These are phyloP conservation scores for Ptychodera flava DNA, from an alignment of 35 echinoderm and acorn worm species.

Conservation along the genomic window DNA sequence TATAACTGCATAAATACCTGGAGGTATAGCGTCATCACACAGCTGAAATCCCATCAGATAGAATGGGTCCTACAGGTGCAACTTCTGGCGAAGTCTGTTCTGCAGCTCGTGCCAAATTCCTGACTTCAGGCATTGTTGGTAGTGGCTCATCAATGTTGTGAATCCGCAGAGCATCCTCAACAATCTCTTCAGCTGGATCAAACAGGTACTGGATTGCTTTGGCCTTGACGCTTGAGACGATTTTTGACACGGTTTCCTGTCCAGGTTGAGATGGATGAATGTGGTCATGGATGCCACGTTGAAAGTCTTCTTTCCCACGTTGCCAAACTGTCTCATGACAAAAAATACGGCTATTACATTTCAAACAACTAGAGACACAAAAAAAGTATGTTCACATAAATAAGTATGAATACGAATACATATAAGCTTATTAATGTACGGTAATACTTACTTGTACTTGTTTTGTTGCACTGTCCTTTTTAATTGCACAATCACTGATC, in stretches of 20 bases:
- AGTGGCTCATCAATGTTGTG: background rate
- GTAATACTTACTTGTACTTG: too few species aligned
- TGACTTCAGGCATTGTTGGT: background rate
- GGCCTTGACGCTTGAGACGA: background rate
- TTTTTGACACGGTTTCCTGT: background rate
- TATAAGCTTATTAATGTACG: too few species aligned
- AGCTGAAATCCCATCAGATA: background rate
- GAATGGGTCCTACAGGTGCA: background rate
- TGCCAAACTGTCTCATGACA: too few species aligned
- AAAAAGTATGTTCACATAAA: too few species aligned
- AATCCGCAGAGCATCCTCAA: background rate
- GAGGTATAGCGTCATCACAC: background rate
- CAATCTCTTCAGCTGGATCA: background rate
- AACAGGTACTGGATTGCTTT: background rate
- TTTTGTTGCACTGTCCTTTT: too few species aligned
- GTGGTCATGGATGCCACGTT: background rate
- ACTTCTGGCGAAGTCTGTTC: background rate
- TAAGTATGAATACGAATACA: too few species aligned
- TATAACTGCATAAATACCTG: background rate
- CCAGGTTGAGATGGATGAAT: background rate
- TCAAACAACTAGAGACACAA: too few species aligned
- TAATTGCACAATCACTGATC: too few species aligned
- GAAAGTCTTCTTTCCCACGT: background rate
- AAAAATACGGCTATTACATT: too few species aligned
- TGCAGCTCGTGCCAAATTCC: background rate